Evolutionary conservation across 1,140 invertebrate genomes (phyloP).

Genomic region (Papilio glaucus): DNA sequence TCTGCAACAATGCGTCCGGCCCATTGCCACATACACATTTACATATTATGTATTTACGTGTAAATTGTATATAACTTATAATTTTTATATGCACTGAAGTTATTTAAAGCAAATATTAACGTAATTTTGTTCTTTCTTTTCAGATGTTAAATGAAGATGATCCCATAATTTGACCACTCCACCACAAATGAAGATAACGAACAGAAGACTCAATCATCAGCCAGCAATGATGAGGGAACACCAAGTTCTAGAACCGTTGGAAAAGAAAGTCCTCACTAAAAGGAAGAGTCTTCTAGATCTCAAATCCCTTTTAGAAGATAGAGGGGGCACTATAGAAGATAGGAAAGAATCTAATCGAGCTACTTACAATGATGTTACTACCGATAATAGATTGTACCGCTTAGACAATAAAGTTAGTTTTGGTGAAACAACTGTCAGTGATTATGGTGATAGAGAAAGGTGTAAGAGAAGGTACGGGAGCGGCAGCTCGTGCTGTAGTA

Average conservation of each 20-base stretch:
- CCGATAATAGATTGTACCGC: constrained; percentile 60
- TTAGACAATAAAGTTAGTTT: constrained; percentile 60
- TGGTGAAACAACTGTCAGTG: constrained; percentile 55
- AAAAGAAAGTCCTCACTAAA: constrained; percentile 63
- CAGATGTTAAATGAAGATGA: constrained; percentile 73
- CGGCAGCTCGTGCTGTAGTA: constrained; percentile 63
- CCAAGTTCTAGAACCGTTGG: constrained; percentile 56
- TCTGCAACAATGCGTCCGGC: too few relatives aligned
- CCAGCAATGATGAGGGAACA: constrained; percentile 56
- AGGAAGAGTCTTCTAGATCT: constrained; percentile 69
- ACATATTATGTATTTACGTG: too few relatives aligned
- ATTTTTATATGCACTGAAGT: constrained; percentile 21
- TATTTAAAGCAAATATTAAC: constrained; percentile 33
- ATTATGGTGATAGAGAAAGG: constrained; percentile 57
- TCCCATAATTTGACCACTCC: constrained; percentile 66
- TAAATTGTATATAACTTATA: too few relatives aligned
- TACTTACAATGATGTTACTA: constrained; percentile 46
- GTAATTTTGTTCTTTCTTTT: constrained; percentile 54
- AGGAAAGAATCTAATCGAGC: constrained; percentile 46
- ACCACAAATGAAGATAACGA: constrained; percentile 50
- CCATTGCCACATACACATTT: too few relatives aligned
- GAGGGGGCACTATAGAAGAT: constrained; percentile 62
- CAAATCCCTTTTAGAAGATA: constrained; percentile 76
- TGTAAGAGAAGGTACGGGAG: constrained; percentile 49
- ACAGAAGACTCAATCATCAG: constrained; percentile 46